phyloP scores from a whole-genome alignment of 2,888 invertebrate species.

The Theodoxus fluviatilis region DNA sequence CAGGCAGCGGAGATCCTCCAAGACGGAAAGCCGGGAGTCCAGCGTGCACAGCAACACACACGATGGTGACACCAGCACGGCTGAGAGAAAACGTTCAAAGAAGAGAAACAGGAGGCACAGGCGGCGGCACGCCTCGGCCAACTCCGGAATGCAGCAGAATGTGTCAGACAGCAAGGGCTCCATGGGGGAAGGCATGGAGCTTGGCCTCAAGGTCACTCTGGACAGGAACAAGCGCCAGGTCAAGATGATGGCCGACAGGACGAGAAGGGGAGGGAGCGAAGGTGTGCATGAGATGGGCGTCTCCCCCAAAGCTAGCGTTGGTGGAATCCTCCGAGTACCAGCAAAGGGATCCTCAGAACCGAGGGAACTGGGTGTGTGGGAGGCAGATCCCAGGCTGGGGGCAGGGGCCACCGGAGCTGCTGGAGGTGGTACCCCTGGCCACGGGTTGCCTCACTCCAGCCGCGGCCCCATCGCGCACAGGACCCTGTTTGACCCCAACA shows the following conservation, averaged over 20 bases:
- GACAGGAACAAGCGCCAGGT: slow-evolving; percentile 33
- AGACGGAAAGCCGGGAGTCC: slow-evolving; percentile 38
- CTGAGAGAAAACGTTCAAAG: slow-evolving; percentile 30
- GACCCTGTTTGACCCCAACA: slow-evolving; percentile 56
- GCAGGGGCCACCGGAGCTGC: neutral
- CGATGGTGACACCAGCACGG: slow-evolving; percentile 29
- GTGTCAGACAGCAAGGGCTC: slow-evolving; percentile 29
- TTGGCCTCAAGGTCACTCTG: slow-evolving; percentile 31
- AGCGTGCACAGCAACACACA: slow-evolving; percentile 41
- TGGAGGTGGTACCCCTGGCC: slow-evolving; percentile 4
- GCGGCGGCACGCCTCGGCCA: slow-evolving; percentile 36
- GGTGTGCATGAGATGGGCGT: neutral
- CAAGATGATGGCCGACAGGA: slow-evolving; percentile 26
- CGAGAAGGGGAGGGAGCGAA: slow-evolving; percentile 20
- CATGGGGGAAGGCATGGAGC: slow-evolving; percentile 30
- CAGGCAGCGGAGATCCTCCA: slow-evolving; percentile 18
- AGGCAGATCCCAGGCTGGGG: slow-evolving; percentile 27
- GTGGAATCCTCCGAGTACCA: slow-evolving; percentile 26
- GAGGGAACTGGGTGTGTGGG: slow-evolving; percentile 25
- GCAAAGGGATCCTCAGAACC: slow-evolving; percentile 19
- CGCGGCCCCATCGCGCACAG: slow-evolving; percentile 26
- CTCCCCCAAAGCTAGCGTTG: neutral
- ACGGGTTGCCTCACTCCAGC: slow-evolving; percentile 16
- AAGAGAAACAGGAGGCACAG: slow-evolving; percentile 27
- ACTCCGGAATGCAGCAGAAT: slow-evolving; percentile 30